These are phyloP conservation scores for Trachythela sp. DNA, from an alignment of 64 coral and sea anemone genomes.

Conservation along the genomic window DNA sequence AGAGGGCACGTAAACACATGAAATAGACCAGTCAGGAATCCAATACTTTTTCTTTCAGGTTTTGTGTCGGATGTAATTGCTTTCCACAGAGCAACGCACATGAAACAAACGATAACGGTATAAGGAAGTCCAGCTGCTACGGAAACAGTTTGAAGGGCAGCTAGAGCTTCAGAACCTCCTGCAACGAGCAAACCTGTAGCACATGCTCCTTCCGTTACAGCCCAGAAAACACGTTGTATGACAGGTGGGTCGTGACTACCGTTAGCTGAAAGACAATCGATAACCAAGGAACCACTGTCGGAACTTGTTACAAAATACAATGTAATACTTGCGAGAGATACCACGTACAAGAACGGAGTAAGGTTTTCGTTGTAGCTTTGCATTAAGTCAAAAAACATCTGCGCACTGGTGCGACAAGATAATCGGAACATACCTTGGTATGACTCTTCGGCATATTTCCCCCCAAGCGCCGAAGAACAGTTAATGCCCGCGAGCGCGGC, in stretches of 20 bases:
- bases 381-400: not conserved
- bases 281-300: conserved; percentile 15
- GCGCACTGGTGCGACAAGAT: not conserved
- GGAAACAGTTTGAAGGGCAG: not conserved
- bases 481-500: not conserved
- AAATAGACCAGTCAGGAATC: not conserved
- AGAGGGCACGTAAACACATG: not conserved
- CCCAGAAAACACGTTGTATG: conserved; percentile 2
- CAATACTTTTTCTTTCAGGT: not conserved
- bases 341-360: not conserved
- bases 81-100: not conserved
- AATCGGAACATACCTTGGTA: not conserved
- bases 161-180: not conserved
- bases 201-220: not conserved
- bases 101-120: not conserved
- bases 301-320: conserved; percentile 25
- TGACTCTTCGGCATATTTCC: not conserved
- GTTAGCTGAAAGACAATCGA: conserved; percentile 2
- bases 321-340: not conserved
- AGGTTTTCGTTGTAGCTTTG: not conserved
- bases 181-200: not conserved
- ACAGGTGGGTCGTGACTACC: not conserved
- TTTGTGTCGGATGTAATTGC: not conserved
- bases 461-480: too few species aligned
- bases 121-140: conserved; percentile 3